A percentile compares a stretch with the other conserved stretches of the same genome.
phyloP scores from a whole-genome alignment of 2,797 vertebrate species.

The Jordanella pulchra region DNA sequence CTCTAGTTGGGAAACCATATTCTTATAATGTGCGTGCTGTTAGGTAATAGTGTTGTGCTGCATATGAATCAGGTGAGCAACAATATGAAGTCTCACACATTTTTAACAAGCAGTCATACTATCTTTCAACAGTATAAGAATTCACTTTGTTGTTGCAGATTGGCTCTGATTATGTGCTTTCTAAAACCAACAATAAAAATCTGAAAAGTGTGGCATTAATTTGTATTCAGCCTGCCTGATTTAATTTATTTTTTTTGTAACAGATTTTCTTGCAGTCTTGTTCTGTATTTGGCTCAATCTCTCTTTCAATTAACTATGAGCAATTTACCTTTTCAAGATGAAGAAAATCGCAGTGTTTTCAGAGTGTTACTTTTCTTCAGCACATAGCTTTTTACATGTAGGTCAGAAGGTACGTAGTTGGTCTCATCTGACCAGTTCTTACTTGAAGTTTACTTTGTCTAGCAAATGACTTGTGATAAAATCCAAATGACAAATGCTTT shows the following conservation, averaged over 20 bases:
- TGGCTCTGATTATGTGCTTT: too few relatives aligned
- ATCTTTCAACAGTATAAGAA: background rate
- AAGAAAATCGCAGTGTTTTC: too few relatives aligned
- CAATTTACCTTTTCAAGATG: background rate
- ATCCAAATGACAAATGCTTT: background rate
- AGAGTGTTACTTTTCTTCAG: background rate
- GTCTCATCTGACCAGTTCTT: background rate
- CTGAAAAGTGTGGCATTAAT: background rate
- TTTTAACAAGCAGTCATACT: slow-evolving; percentile 23
- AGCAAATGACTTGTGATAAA: background rate
- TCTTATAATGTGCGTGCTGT: background rate
- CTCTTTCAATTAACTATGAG: background rate
- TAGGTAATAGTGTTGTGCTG: slow-evolving; percentile 12
- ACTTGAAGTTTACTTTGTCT: background rate
- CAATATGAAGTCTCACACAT: slow-evolving; percentile 17
- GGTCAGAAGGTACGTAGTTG: background rate
- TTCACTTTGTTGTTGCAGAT: too few relatives aligned
- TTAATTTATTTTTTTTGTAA: background rate
- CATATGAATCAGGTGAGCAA: slow-evolving; percentile 5
- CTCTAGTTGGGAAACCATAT: slow-evolving; percentile 9
- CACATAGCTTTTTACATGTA: background rate
- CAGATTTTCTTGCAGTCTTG: background rate
- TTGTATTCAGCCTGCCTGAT: background rate
- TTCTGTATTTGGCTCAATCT: background rate
- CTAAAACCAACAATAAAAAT: too few relatives aligned